These are phyloP conservation scores for Hiodon tergisus DNA, from an alignment of 2,113 vertebrate genomes.

Conservation along the genomic window DNA sequence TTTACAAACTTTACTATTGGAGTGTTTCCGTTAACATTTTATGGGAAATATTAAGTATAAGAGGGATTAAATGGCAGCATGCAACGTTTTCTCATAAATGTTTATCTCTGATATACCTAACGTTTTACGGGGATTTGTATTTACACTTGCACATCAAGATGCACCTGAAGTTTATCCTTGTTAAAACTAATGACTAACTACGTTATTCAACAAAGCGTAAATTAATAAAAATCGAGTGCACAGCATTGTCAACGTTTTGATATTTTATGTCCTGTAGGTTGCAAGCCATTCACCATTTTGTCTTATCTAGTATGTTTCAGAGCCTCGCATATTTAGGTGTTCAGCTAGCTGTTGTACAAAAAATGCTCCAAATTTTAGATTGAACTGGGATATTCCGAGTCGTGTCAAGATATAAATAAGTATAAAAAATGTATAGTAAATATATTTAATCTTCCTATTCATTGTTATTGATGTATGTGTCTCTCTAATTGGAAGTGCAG, in stretches of 20 bases:
- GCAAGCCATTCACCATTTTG: slow-evolving; percentile 20
- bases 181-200: background rate
- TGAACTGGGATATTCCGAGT: too few species aligned
- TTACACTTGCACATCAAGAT: too few species aligned
- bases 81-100: background rate
- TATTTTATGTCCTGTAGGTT: background rate
- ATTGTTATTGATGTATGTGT: too few species aligned
- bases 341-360: too few species aligned
- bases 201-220: background rate
- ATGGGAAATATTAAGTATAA: slow-evolving; percentile 4
- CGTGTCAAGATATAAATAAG: too few species aligned
- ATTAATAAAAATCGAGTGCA: background rate
- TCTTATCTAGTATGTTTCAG: background rate
- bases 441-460: too few species aligned
- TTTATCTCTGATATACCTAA: background rate
- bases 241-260: background rate
- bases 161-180: too few species aligned
- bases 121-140: too few species aligned
- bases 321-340: too few species aligned
- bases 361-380: too few species aligned
- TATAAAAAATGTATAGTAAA: too few species aligned
- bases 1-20: background rate
- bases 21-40: background rate
- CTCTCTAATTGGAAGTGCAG: too few species aligned
- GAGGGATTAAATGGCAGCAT: background rate